Base-by-base conservation (phyloP, 2,888 invertebrate species). In the Didymodactylos carnosus region DNA sequence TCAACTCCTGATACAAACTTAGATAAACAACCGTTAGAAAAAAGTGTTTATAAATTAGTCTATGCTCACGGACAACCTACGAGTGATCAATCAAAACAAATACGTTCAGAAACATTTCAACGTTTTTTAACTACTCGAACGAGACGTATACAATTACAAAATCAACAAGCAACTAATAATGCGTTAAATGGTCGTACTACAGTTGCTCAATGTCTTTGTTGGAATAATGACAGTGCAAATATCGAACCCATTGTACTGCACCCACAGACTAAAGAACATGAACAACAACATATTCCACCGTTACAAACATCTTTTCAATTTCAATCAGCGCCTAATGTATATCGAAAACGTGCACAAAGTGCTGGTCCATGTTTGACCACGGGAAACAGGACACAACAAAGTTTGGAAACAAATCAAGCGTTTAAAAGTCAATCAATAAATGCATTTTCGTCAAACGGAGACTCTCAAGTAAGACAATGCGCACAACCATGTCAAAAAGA, bases 131-230 rank as follows among this genome's bases (percentile, higher is more conserved):
- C 62, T 35, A 35, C 62, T 35, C 62, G 35, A 2, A 35, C 62
- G n/a, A 29, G 25, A 27, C 14, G 29, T 14, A 8, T n/a, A n/a
- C 62, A 62, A 35, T 19, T 35, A 10, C 19, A 10, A 2, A 62
- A 35, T 62, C 16, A n/a, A 29, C n/a, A n/a, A n/a, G n/a, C n/a
- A n/a, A n/a, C n/a, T n/a, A n/a, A n/a, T n/a, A n/a, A n/a, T n/a
- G n/a, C n/a, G n/a, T n/a, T n/a, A n/a, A n/a, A n/a, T n/a, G n/a
- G n/a, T 62, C 16, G 71, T 11, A 41, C 39, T 27, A 74, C 29
- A 29, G 74, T 74, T n/a, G 74, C 74, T 13, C 23, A 39, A 40
- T 74, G 74, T 71, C 43, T 74, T 40, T 71, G 71, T 8, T 74
- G 74, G 74, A 49, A 70, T 74, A 51, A 74, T 39, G 39, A 4